Evolutionary conservation across 2,113 vertebrate species (phyloP).

Genomic region (Aegypius monachus): DNA sequence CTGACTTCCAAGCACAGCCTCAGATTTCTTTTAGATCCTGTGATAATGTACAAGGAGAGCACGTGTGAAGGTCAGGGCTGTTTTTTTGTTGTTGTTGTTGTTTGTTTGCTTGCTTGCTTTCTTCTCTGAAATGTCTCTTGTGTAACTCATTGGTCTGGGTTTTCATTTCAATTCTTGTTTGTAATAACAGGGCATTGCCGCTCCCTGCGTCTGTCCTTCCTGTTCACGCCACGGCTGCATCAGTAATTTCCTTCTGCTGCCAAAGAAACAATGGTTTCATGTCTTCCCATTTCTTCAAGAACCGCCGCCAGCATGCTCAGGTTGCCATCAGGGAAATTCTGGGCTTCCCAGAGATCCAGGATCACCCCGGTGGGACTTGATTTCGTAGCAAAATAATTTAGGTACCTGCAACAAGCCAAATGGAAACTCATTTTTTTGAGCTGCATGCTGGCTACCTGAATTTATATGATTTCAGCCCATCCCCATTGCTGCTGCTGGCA

Average conservation of each 20-base stretch:
- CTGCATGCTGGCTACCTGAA: not conserved
- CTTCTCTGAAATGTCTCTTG: conserved; percentile 53
- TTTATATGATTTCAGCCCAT: conserved; percentile 15
- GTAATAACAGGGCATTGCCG: conserved; percentile 1
- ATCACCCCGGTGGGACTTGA: conserved; percentile 93
- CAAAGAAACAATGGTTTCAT: conserved; percentile 84
- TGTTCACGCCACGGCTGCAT: conserved; percentile 33
- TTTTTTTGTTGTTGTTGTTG: not conserved
- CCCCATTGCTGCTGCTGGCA: conserved; percentile 25
- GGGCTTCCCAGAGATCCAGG: conserved; percentile 95
- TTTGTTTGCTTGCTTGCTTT: conserved; percentile 10
- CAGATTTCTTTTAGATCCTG: conserved; percentile 66
- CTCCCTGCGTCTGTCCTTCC: conserved; percentile 46
- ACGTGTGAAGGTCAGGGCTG: conserved; percentile 49
- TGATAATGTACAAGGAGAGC: conserved; percentile 66
- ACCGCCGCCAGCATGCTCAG: conserved; percentile 89
- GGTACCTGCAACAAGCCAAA: conserved; percentile 78
- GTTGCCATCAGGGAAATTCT: conserved; percentile 94
- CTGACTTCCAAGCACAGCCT: not conserved
- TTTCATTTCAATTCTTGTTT: conserved; percentile 42
- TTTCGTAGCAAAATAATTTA: conserved; percentile 97
- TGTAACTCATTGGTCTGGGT: conserved; percentile 64
- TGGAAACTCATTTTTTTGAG: not conserved
- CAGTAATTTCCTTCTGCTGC: conserved; percentile 84
- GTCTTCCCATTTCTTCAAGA: conserved; percentile 93